Percentiles rank a stretch among this genome's conserved stretches.
These are phyloP conservation scores for Numenius arquata DNA, from an alignment of 2,113 vertebrate species.

Conservation along the genomic window DNA sequence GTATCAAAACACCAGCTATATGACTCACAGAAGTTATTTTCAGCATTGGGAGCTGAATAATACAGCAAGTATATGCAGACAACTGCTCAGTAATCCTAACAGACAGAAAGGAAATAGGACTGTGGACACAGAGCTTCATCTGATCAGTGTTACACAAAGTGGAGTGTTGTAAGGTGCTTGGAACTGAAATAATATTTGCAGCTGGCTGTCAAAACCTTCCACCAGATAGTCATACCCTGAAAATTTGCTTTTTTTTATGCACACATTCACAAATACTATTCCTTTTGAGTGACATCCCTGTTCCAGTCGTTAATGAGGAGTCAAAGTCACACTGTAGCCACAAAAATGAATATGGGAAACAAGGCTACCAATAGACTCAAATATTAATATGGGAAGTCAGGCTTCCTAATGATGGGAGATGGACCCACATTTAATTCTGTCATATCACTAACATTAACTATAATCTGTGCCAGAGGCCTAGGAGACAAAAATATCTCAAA, in stretches of 20 bases:
- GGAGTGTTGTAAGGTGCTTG: accelerated
- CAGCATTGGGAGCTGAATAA: neutral
- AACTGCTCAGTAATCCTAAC: neutral
- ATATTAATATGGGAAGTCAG: neutral
- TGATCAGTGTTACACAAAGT: neutral
- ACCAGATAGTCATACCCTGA: accelerated
- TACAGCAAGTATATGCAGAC: neutral
- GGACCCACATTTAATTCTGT: neutral
- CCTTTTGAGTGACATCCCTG: neutral
- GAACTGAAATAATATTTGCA: neutral
- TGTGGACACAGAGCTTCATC: neutral
- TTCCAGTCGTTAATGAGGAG: neutral
- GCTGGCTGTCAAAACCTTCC: neutral
- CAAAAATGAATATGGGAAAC: neutral
- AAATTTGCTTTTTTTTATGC: neutral
- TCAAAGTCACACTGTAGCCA: neutral
- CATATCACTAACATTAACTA: neutral
- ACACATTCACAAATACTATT: accelerated
- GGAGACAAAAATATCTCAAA: neutral
- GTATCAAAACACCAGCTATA: neutral
- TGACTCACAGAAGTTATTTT: neutral
- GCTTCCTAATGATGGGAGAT: neutral
- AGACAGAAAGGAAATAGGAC: neutral
- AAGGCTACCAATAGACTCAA: neutral
- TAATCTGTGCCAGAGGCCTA: neutral